Evolutionary conservation across 2,113 vertebrate genomes (phyloP).

Genomic region (Pagrus major): DNA sequence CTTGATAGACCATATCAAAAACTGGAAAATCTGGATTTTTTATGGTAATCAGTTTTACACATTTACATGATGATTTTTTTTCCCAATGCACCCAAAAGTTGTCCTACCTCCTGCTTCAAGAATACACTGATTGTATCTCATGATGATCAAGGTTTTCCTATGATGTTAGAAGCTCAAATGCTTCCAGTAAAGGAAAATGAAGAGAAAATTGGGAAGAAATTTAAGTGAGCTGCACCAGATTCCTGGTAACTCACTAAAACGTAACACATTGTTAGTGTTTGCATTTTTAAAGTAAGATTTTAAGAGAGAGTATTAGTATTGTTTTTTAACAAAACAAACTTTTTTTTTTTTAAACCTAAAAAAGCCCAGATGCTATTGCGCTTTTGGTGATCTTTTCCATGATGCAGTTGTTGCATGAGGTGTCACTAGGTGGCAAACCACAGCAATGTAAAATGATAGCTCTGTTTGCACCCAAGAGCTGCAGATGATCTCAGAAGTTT

Average conservation of each 20-base stretch:
- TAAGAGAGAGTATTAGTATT: too few species aligned
- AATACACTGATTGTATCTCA: neutral
- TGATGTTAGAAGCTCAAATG: neutral
- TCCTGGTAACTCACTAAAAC: neutral
- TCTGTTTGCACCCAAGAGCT: constrained; percentile 22
- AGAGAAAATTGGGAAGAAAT: neutral
- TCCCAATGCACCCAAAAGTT: too few species aligned
- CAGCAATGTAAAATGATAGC: constrained; percentile 22
- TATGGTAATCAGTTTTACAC: neutral
- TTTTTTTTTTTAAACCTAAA: neutral
- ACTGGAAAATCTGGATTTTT: neutral
- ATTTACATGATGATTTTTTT: neutral
- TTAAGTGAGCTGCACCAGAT: neutral
- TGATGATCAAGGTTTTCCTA: too few species aligned
- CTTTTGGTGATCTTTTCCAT: neutral
- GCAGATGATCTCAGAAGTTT: constrained; percentile 20
- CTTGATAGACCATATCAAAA: neutral
- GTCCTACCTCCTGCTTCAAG: neutral
- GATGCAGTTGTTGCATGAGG: constrained; percentile 18
- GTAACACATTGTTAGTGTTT: too few species aligned
- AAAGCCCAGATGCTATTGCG: too few species aligned
- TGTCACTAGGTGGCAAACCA: constrained; percentile 26
- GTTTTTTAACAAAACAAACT: neutral
- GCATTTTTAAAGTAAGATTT: too few species aligned
- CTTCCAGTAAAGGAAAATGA: neutral